A percentile compares a stretch with the other conserved stretches of the same genome.
These are phyloP conservation scores for Buphagus erythrorhynchus DNA, from an alignment of 2,797 vertebrate genomes.

Conservation along the genomic window DNA sequence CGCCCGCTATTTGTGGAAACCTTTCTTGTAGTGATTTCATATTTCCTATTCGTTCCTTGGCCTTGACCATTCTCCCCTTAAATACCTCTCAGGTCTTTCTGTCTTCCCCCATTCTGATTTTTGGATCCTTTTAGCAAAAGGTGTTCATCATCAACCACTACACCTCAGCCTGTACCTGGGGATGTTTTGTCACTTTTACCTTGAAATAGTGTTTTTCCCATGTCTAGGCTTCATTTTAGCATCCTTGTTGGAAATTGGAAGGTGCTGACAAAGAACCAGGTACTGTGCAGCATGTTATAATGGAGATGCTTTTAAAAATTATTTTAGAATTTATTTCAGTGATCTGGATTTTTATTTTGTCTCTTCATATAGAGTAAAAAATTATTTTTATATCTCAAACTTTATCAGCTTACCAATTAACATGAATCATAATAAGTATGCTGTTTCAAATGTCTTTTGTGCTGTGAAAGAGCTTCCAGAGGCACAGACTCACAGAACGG, in stretches of 20 bases:
- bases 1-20: neutral
- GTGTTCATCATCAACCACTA: neutral
- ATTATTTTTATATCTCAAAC: neutral
- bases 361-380: neutral
- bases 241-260: neutral
- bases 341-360: neutral
- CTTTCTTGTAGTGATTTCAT: neutral
- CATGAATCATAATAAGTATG: neutral
- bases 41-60: neutral
- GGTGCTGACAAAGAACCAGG: neutral
- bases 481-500: neutral
- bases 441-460: neutral
- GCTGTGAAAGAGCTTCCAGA: neutral
- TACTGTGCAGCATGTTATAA: neutral
- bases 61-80: neutral
- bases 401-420: neutral
- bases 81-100: neutral
- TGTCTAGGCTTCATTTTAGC: neutral
- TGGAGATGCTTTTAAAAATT: neutral
- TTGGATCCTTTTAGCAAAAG: neutral
- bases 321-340: neutral
- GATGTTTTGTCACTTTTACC: neutral
- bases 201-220: neutral
- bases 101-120: neutral
- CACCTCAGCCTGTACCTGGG: neutral